These are phyloP conservation scores for Acanthurus leucopareius DNA, from an alignment of 2,797 vertebrate genomes.

Conservation along the genomic window DNA sequence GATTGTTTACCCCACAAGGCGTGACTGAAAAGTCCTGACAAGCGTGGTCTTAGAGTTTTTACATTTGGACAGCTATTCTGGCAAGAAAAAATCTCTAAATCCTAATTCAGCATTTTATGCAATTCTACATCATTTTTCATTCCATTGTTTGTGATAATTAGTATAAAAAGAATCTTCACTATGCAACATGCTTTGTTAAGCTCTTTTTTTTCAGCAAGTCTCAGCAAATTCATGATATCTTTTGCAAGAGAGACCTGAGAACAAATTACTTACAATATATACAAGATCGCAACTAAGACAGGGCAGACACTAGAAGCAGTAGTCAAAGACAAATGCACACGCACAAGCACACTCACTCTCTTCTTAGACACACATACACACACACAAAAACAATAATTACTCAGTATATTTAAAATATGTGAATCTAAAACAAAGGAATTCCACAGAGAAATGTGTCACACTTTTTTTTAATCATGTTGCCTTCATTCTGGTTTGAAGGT, in stretches of 20 bases:
- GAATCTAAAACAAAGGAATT: background rate
- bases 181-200: conserved; percentile 2
- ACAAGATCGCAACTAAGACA: background rate
- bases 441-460: background rate
- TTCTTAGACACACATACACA: background rate
- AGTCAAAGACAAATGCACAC: background rate
- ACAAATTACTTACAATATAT: conserved; percentile 7
- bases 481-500: background rate
- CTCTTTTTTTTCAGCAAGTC: conserved; percentile 10
- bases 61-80: conserved; percentile 4
- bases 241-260: background rate
- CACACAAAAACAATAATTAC: background rate
- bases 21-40: conserved; percentile 44
- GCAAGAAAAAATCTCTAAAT: background rate
- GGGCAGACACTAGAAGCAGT: background rate
- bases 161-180: background rate
- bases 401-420: background rate
- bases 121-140: background rate
- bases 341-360: background rate
- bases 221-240: background rate
- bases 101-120: conserved; percentile 15
- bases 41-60: conserved; percentile 25
- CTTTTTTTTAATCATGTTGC: background rate
- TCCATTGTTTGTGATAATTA: conserved; percentile 6
- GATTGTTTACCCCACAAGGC: conserved; percentile 43